These are phyloP conservation scores for Pycnonotus jocosus DNA, from an alignment of 2,113 vertebrate genomes.

Conservation along the genomic window DNA sequence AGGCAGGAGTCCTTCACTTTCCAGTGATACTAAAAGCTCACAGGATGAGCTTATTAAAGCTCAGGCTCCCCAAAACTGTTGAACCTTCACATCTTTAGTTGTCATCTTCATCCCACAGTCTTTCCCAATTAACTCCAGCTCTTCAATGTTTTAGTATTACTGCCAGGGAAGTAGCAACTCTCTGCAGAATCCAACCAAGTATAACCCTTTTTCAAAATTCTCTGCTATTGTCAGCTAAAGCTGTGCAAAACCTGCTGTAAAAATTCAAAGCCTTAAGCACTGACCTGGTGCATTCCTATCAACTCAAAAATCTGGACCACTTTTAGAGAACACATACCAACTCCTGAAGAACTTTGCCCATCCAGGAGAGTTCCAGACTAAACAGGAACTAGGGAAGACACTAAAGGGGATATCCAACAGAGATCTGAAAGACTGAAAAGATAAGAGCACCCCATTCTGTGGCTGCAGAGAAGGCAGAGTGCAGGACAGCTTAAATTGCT, in stretches of 20 bases:
- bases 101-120: background rate
- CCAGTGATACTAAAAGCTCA: background rate
- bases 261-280: background rate
- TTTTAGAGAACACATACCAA: background rate
- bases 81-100: background rate
- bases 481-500: background rate
- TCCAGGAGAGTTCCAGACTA: background rate
- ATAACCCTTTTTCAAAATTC: background rate
- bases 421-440: background rate
- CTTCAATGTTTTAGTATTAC: background rate
- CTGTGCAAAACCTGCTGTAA: background rate
- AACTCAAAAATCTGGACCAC: background rate
- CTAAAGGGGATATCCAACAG: background rate
- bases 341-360: background rate
- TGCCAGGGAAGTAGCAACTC: background rate
- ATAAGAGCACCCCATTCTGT: background rate
- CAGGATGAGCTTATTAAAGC: background rate
- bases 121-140: background rate
- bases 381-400: background rate
- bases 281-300: background rate
- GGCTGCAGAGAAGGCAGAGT: background rate
- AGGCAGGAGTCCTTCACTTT: background rate
- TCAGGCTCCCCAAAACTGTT: background rate
- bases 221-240: background rate
- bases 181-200: background rate